Evolutionary conservation across 1,140 invertebrate genomes (phyloP).

Genomic region (Wasmannia auropunctata): DNA sequence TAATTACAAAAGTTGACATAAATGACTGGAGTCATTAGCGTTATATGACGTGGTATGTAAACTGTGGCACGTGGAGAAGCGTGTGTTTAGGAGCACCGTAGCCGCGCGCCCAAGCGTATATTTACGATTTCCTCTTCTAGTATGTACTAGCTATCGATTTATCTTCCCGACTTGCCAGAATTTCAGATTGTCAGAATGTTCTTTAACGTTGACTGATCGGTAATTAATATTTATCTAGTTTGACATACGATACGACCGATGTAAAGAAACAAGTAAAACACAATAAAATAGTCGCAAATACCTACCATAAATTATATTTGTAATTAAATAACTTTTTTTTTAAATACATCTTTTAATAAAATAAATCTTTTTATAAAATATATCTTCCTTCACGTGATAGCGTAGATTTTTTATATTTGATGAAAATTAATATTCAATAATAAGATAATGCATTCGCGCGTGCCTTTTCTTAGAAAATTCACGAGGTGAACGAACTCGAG

Average conservation of each 20-base stretch:
- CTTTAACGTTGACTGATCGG: neutral
- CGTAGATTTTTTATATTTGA: neutral
- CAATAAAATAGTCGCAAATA: neutral
- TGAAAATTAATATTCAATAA: neutral
- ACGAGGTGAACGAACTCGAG: slow-evolving; percentile 79
- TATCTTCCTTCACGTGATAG: neutral
- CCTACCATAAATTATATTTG: neutral
- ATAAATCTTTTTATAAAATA: neutral
- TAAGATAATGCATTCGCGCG: slow-evolving; percentile 31
- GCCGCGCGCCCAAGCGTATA: neutral
- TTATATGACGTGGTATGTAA: slow-evolving; percentile 51
- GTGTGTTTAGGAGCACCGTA: neutral
- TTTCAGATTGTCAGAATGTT: slow-evolving; percentile 7
- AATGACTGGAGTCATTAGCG: neutral
- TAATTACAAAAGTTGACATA: slow-evolving; percentile 57
- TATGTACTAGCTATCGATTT: neutral
- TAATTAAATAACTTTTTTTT: neutral
- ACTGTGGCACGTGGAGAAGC: slow-evolving; percentile 58
- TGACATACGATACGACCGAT: neutral
- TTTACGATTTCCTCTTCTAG: slow-evolving; percentile 24
- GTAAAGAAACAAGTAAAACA: neutral
- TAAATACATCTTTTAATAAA: too few species aligned
- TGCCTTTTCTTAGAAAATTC: slow-evolving; percentile 57
- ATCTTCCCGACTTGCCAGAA: neutral
- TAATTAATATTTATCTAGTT: neutral